Evolutionary conservation across 2,113 vertebrate species (phyloP).

Genomic region (Pelecanoides urinatrix): DNA sequence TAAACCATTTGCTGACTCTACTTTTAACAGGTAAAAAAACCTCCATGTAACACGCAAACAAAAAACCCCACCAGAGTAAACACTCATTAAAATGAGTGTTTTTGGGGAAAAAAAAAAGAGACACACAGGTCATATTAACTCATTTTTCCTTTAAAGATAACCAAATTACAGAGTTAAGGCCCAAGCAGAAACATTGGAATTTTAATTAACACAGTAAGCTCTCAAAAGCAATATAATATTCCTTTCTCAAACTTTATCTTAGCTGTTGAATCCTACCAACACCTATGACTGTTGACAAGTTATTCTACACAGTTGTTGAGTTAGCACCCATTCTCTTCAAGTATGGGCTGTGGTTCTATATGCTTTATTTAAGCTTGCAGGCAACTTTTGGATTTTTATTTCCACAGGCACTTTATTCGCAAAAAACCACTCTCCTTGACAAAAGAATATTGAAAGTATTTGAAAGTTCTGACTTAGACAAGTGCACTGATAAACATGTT

Average conservation of each 20-base stretch:
- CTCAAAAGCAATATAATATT: neutral
- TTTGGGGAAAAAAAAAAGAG: neutral
- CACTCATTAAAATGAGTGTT: neutral
- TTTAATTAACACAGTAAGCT: neutral
- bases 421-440: neutral
- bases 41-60: neutral
- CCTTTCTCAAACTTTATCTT: neutral
- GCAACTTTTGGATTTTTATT: neutral
- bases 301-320: neutral
- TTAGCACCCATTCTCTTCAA: neutral
- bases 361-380: neutral
- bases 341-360: neutral
- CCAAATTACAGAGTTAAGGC: neutral
- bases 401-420: slow-evolving; percentile 13
- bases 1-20: neutral
- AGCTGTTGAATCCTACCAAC: neutral
- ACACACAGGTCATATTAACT: neutral
- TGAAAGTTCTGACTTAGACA: neutral
- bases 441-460: neutral
- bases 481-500: neutral
- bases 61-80: neutral
- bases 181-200: neutral
- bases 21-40: neutral
- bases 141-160: neutral
- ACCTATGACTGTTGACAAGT: neutral